Conservation (phyloP, 2,113 vertebrate genomes). For the Lophius piscatorius region DNA sequence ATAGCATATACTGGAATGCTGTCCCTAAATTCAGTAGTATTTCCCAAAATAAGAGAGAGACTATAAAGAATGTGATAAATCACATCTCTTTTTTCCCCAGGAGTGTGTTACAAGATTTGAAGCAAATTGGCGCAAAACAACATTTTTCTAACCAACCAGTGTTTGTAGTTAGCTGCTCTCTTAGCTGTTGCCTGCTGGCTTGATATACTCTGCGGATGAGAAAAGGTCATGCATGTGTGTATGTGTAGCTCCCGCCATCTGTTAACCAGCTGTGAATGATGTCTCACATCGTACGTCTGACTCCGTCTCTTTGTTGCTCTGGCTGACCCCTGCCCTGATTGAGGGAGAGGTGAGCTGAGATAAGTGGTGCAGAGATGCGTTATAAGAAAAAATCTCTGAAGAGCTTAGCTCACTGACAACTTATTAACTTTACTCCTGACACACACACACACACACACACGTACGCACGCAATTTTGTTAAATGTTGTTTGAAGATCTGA, state of each 20-base stretch:
- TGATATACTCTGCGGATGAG: conserved; percentile 8
- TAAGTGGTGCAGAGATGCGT: conserved; percentile 86
- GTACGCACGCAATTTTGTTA: no score
- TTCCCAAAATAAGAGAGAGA: no score
- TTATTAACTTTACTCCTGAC: conserved; percentile 64
- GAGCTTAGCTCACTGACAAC: conserved; percentile 84
- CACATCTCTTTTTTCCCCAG: no score
- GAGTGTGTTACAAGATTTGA: no score
- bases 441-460: conserved; percentile 6
- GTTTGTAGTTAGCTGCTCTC: conserved; percentile 9
- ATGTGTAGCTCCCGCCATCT: conserved; percentile 49
- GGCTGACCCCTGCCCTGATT: conserved; percentile 13
- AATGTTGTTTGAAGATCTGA: no score
- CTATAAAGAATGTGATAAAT: no score
- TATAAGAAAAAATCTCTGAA: conserved; percentile 84
- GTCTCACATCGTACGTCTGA: conserved; percentile 62
- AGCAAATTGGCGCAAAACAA: no score
- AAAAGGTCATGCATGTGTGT: conserved; percentile 22
- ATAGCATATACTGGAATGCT: no score
- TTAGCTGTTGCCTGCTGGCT: conserved; percentile 14
- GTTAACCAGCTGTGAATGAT: conserved; percentile 64
- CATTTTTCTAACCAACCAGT: no score
- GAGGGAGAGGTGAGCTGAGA: conserved; percentile 69
- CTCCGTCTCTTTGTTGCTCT: conserved; percentile 24
- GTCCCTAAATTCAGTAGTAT: no score